A percentile compares a stretch with the other conserved stretches of the same genome.
Evolutionary conservation across 1,140 invertebrate genomes (phyloP).

Genomic region (Apis cerana): DNA sequence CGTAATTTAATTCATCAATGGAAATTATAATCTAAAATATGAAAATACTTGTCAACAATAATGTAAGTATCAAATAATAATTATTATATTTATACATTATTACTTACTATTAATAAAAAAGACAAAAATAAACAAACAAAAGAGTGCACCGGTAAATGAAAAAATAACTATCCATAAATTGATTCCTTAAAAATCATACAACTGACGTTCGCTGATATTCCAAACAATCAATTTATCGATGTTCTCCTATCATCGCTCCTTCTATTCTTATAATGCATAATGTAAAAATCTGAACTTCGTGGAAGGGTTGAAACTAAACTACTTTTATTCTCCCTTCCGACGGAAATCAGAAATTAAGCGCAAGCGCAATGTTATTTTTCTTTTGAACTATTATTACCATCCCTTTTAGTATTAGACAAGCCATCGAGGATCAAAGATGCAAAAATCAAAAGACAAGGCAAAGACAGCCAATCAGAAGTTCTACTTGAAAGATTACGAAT

Average conservation of each 20-base stretch:
- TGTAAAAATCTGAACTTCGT: not conserved
- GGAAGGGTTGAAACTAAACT: not conserved
- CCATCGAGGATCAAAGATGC: slow-evolving; percentile 1
- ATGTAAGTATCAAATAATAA: not conserved
- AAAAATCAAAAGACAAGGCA: not conserved
- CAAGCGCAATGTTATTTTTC: slow-evolving; percentile 10
- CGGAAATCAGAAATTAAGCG: not conserved
- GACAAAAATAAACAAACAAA: not conserved
- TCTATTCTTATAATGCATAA: not conserved
- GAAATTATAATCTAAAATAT: not conserved
- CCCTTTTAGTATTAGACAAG: not conserved
- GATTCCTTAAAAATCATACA: not conserved
- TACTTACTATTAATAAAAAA: not conserved
- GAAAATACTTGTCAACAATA: not conserved
- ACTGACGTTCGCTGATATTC: not conserved
- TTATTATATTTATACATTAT: not conserved
- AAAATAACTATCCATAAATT: not conserved
- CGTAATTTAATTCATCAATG: too few relatives aligned
- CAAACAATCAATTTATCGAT: not conserved
- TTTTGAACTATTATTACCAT: not conserved
- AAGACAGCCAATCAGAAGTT: not conserved
- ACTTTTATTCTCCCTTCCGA: not conserved
- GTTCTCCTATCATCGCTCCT: not conserved
- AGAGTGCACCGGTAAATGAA: not conserved
- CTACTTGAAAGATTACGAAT: not conserved